Evolutionary conservation across 2,797 vertebrate genomes (phyloP).

Genomic region (Meda fulgida): DNA sequence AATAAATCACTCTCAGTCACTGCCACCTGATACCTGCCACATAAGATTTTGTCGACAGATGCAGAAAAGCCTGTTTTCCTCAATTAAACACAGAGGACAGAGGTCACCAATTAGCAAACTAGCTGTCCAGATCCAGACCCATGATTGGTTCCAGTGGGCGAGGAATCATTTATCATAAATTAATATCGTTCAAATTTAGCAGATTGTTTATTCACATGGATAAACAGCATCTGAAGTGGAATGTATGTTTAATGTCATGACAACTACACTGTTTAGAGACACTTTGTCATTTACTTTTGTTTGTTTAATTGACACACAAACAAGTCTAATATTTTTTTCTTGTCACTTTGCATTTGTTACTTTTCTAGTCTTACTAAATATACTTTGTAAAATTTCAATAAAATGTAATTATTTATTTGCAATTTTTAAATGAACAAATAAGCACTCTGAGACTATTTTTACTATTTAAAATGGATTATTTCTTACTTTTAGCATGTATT

Average conservation of each 20-base stretch:
- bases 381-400: background rate
- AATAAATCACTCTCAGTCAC: conserved; percentile 29
- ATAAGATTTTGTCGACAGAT: background rate
- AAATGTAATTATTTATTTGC: background rate
- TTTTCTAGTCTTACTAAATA: background rate
- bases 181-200: background rate
- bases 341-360: background rate
- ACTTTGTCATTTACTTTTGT: background rate
- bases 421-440: background rate
- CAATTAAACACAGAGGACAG: conserved; percentile 23
- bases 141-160: conserved; percentile 23
- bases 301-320: background rate
- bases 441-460: background rate
- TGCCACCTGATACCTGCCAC: conserved; percentile 9
- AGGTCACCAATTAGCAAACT: conserved; percentile 18
- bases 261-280: background rate
- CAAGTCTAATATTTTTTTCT: background rate
- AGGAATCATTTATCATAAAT: conserved; percentile 27
- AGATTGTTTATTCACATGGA: background rate
- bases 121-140: conserved; percentile 5
- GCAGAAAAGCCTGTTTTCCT: conserved; percentile 30
- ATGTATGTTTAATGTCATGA: background rate
- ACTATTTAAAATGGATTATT: background rate
- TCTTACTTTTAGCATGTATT: background rate
- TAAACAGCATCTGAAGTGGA: background rate